Base-by-base conservation (phyloP, 2,797 vertebrate genomes). In the Melopsittacus undulatus region DNA sequence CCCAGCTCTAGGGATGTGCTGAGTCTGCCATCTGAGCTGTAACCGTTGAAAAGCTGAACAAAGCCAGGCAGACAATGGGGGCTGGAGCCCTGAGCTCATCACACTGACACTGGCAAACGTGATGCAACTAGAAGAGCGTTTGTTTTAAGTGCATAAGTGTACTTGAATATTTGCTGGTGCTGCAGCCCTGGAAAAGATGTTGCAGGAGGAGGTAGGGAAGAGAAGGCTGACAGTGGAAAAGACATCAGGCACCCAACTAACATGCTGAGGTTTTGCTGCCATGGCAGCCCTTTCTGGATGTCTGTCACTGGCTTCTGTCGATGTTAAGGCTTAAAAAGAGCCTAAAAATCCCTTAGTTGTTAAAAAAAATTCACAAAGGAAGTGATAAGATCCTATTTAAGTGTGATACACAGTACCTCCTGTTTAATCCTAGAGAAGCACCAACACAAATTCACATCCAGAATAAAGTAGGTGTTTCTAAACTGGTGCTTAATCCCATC, bases 31-130 rank as follows among this genome's bases (percentile, higher is more conserved):
- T 88, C 83, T 32, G 3, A 38, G 30, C 7, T 43, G 42, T 66
- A 66, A 46, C 88, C 54, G 5, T 72, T 57, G 72, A 29, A 66
- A 73, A 92, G 82, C 69, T 74, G 14, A 45, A 95, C 95, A 95
- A 97, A 96, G 91, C 23, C 88, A 11, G 63, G 40, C 27, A 10
- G 49, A 92, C 74, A 76, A 56, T 90, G 10, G 7, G 49, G 81
- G 66, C 62, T 79, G 63, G 87, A 69, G 79, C 80, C 83, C 92
- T 89, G 78, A 94, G 85, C 73, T 94, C 70, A 90, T 96, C 79
- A 67, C 30, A 76, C 75, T 27, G 7, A 2, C 23, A 23, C 61
- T 91, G 83, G 63, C 52, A 18, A 45, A 43, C 2, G 0, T 23
- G 49, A n/a, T 43, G 15, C 19, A 29, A 2, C 29, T 20, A 57